Conservation (phyloP, 1,140 invertebrate species). For the Rhizoglyphus robini region DNA sequence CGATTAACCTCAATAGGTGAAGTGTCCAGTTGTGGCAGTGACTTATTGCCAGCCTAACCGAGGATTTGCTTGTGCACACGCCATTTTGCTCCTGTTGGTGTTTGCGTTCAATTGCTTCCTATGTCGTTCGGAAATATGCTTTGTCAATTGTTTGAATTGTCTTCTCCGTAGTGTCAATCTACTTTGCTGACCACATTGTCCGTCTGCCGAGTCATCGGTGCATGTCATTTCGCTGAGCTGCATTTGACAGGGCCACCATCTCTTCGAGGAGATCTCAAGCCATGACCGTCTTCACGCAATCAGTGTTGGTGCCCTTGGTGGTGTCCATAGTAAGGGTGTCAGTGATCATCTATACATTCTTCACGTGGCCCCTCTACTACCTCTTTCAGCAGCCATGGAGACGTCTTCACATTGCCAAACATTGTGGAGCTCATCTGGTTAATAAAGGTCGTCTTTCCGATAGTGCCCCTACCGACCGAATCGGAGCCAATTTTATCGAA, state of each 20-base stretch:
- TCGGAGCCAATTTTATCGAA: not conserved
- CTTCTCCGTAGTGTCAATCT: too few species aligned
- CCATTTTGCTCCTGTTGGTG: too few species aligned
- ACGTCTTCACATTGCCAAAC: not conserved
- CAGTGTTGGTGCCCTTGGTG: not conserved
- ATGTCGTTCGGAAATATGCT: too few species aligned
- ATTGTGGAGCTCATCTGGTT: conserved; percentile 1
- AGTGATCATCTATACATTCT: conserved; percentile 34
- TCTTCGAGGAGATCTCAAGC: too few species aligned
- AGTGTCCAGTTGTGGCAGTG: too few species aligned
- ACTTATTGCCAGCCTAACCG: too few species aligned
- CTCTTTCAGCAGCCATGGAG: conserved; percentile 68
- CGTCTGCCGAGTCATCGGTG: not conserved
- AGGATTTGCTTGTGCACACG: too few species aligned
- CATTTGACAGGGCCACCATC: too few species aligned
- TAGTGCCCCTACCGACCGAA: not conserved
- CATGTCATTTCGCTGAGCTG: not conserved
- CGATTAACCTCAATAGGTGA: too few species aligned
- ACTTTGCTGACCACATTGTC: not conserved
- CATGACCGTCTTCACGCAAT: not conserved
- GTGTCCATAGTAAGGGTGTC: not conserved
- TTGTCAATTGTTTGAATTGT: too few species aligned
- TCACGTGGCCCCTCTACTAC: conserved; percentile 77
- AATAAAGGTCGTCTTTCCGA: not conserved
- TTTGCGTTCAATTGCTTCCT: too few species aligned